Percentiles rank a stretch among this genome's conserved stretches.
These are phyloP conservation scores for Etheostoma nigrum DNA, from an alignment of 2,797 vertebrate species.

Conservation along the genomic window DNA sequence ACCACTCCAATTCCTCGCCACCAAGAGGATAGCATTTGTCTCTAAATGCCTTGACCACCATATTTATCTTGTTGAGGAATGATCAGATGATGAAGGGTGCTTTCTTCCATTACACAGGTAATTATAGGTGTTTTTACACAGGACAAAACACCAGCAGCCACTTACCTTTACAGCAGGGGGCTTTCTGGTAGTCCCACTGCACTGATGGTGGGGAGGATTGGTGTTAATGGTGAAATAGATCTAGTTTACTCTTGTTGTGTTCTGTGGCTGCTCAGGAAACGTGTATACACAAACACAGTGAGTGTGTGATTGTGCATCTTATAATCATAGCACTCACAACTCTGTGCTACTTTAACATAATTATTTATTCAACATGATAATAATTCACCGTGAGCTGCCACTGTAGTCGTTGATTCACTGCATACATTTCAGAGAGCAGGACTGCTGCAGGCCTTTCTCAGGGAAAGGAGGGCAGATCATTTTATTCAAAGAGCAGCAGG, in stretches of 20 bases:
- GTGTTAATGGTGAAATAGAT: constrained; percentile 47
- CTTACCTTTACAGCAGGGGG: constrained; percentile 57
- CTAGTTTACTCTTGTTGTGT: constrained; percentile 38
- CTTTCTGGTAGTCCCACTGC: constrained; percentile 29
- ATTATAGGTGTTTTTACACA: constrained; percentile 77
- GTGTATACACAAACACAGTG: constrained; percentile 37
- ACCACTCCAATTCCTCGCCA: constrained; percentile 78
- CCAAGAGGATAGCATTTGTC: constrained; percentile 76
- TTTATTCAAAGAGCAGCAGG: constrained; percentile 59
- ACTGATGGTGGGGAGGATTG: constrained; percentile 37
- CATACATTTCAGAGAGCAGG: constrained; percentile 52
- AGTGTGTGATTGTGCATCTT: constrained; percentile 23
- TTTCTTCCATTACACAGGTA: constrained; percentile 76
- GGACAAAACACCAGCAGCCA: constrained; percentile 46
- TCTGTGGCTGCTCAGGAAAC: constrained; percentile 18
- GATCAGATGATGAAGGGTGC: constrained; percentile 79
- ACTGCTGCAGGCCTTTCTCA: constrained; percentile 55
- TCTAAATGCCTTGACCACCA: constrained; percentile 81
- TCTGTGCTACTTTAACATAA: constrained; percentile 53
- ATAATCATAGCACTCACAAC: constrained; percentile 36
- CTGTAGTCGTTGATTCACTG: constrained; percentile 71
- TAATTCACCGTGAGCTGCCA: constrained; percentile 61
- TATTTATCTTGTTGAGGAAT: constrained; percentile 86
- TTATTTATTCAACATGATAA: constrained; percentile 68
- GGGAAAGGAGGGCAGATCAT: constrained; percentile 59